Percentiles rank a stretch among this genome's conserved stretches.
Evolutionary conservation across 2,797 vertebrate genomes (phyloP).

Genomic region (Podarcis lilfordi): DNA sequence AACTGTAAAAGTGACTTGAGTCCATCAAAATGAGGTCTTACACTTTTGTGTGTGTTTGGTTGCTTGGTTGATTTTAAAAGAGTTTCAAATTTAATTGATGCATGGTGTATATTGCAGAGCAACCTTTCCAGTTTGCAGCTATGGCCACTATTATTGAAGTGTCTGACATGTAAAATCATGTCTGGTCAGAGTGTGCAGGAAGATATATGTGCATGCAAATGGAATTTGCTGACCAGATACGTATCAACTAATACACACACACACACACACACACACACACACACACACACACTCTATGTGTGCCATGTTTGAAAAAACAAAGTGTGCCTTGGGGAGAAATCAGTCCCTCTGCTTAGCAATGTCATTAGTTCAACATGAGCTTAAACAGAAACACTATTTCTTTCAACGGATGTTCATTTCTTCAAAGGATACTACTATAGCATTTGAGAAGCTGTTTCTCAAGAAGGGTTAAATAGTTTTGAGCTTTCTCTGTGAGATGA

Average conservation of each 20-base stretch:
- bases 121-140: not conserved
- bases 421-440: not conserved
- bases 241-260: not conserved
- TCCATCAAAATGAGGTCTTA: too few relatives aligned
- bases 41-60: not conserved
- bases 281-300: too few relatives aligned
- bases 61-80: not conserved
- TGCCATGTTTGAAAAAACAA: constrained; percentile 4
- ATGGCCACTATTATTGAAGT: not conserved
- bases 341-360: not conserved
- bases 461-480: not conserved
- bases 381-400: too few relatives aligned
- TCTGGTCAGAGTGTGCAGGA: not conserved
- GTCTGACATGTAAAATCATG: not conserved
- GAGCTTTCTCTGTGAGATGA: constrained; percentile 11
- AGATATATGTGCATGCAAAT: not conserved
- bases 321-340: not conserved
- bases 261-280: too few relatives aligned
- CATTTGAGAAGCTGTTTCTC: constrained; percentile 6
- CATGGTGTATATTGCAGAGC: not conserved
- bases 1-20: too few relatives aligned
- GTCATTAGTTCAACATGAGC: constrained; percentile 21
- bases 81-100: not conserved
- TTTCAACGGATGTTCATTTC: constrained; percentile 5
- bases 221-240: not conserved